A percentile compares a stretch with the other conserved stretches of the same genome.
Evolutionary conservation across 1,140 invertebrate genomes (phyloP).

Genomic region (Zaprionus capensis): DNA sequence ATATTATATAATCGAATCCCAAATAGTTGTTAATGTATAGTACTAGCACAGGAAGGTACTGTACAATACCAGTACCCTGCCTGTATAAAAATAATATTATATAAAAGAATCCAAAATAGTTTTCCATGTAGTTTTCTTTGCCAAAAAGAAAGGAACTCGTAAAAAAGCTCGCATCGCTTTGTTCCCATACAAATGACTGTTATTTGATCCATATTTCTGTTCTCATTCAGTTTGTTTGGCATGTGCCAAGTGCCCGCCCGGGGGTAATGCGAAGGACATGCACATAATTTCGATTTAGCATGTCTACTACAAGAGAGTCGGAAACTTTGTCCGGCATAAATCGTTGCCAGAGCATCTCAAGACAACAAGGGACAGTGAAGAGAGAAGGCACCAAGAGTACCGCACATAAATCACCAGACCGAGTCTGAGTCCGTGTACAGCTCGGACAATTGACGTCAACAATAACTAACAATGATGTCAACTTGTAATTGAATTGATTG

Average conservation of each 20-base stretch:
- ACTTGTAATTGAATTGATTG: constrained; percentile 84
- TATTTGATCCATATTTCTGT: constrained; percentile 5
- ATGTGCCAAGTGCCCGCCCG: background rate
- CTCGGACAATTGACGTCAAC: constrained; percentile 77
- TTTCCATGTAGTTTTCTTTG: background rate
- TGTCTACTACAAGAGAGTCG: background rate
- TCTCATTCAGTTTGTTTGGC: background rate
- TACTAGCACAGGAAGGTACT: no score
- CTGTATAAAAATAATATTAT: background rate
- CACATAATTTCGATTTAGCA: background rate
- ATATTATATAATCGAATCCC: no score
- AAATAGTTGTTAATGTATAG: no score
- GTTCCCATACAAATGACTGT: constrained; percentile 1
- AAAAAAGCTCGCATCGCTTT: background rate
- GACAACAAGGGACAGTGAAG: constrained; percentile 4
- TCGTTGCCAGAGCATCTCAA: background rate
- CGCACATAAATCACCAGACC: constrained; percentile 14
- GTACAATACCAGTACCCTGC: no score
- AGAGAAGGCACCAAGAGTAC: constrained; percentile 1
- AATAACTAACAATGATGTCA: constrained; percentile 83
- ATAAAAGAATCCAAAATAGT: background rate
- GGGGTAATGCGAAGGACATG: background rate
- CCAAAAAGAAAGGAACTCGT: background rate
- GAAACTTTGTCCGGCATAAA: constrained; percentile 8
- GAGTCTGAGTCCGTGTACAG: background rate